A percentile compares a stretch with the other conserved stretches of the same genome.
These are phyloP conservation scores for Cyanoramphus novaezelandiae DNA, from an alignment of 2,113 vertebrate species.

Conservation along the genomic window DNA sequence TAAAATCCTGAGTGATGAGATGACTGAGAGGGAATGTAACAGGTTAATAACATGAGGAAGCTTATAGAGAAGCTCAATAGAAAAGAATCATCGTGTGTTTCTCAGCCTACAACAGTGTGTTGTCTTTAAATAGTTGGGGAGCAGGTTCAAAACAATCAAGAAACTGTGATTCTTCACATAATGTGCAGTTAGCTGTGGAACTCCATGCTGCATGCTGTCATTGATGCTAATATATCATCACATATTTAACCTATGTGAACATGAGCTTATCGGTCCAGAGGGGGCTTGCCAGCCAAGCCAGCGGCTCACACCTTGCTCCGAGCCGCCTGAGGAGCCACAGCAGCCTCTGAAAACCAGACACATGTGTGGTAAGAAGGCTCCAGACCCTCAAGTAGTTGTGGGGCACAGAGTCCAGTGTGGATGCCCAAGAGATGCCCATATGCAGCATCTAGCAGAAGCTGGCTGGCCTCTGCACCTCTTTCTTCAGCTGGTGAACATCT, in stretches of 20 bases:
- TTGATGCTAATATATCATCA: neutral
- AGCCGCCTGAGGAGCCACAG: neutral
- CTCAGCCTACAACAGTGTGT: neutral
- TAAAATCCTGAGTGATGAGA: neutral
- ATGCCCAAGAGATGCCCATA: neutral
- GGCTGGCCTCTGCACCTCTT: neutral
- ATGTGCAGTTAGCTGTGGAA: neutral
- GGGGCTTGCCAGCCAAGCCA: rapidly evolving
- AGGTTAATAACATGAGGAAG: neutral
- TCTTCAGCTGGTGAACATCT: neutral
- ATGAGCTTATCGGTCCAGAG: rapidly evolving
- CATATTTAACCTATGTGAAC: neutral
- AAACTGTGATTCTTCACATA: neutral
- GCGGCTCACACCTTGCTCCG: neutral
- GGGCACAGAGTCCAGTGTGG: no score
- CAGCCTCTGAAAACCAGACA: neutral
- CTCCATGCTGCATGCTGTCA: neutral
- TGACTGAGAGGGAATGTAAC: neutral
- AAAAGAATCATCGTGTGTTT: neutral
- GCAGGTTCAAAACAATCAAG: neutral
- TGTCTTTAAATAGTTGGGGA: neutral
- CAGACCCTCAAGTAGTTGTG: neutral
- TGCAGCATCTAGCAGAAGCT: neutral
- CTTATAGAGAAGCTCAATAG: neutral
- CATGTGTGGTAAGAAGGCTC: neutral